phyloP scores from a whole-genome alignment of 2,888 invertebrate species.

The Monochamus alternatus region DNA sequence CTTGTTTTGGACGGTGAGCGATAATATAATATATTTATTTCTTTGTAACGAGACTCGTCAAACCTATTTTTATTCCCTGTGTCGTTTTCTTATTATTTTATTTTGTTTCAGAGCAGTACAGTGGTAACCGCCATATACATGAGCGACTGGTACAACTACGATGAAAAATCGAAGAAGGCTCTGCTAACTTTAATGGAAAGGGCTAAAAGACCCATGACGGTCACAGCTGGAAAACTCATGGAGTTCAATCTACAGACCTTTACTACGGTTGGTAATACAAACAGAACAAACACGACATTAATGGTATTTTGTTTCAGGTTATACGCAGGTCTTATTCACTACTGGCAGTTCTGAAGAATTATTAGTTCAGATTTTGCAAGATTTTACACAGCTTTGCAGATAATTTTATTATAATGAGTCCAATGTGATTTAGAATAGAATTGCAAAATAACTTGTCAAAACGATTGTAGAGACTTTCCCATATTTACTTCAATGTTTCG shows the following conservation, averaged over 20 bases:
- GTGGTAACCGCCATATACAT: constrained; percentile 69
- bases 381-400: not conserved
- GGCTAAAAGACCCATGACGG: constrained; percentile 70
- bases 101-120: constrained; percentile 67
- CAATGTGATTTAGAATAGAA: too few species aligned
- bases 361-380: constrained; percentile 12
- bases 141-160: constrained; percentile 67
- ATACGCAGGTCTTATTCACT: constrained; percentile 55
- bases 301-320: constrained; percentile 48
- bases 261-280: constrained; percentile 66
- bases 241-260: constrained; percentile 73
- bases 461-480: too few species aligned
- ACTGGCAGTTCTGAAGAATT: constrained; percentile 52
- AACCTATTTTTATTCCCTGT: too few species aligned
- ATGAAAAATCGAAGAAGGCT: constrained; percentile 67
- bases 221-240: constrained; percentile 70
- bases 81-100: not conserved
- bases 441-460: too few species aligned
- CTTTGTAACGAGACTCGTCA: too few species aligned
- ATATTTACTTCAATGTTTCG: too few species aligned
- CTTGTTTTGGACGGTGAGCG: too few species aligned
- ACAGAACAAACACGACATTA: not conserved
- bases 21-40: too few species aligned
- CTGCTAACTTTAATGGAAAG: constrained; percentile 71
- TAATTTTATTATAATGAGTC: too few species aligned